A percentile compares a stretch with the other conserved stretches of the same genome.
phyloP scores from a whole-genome alignment of 2,797 vertebrate species.

The Myotis myotis region DNA sequence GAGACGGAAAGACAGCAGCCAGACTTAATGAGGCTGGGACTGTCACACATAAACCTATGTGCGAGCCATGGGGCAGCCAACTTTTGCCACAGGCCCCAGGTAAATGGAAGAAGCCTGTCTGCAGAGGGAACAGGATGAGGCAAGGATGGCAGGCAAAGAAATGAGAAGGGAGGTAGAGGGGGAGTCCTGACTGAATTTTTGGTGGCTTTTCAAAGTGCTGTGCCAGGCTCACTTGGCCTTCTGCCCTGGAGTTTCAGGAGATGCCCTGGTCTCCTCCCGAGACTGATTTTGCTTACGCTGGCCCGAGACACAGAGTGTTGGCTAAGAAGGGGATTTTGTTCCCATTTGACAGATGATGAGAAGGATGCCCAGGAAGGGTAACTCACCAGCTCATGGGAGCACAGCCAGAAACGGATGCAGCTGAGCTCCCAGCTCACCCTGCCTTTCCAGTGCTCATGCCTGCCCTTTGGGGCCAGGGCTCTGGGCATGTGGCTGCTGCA shows the following conservation, averaged over 20 bases:
- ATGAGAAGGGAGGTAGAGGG: background rate
- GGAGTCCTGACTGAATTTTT: background rate
- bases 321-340: background rate
- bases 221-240: background rate
- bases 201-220: background rate
- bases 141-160: background rate
- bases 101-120: background rate
- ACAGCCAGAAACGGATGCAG: background rate
- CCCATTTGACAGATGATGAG: background rate
- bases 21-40: background rate
- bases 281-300: background rate
- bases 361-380: background rate
- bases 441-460: background rate
- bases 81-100: background rate
- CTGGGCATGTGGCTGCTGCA: accelerated
- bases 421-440: background rate
- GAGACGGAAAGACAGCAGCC: background rate
- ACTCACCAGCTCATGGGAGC: background rate
- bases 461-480: background rate
- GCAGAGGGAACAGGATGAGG: background rate
- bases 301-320: background rate
- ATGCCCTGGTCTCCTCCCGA: background rate
- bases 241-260: background rate
- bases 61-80: background rate
- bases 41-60: background rate